Evolutionary conservation across 2,797 vertebrate species (phyloP), one percentile per base, ranked within the genome.

Genomic region (Karalla daura): DNA sequence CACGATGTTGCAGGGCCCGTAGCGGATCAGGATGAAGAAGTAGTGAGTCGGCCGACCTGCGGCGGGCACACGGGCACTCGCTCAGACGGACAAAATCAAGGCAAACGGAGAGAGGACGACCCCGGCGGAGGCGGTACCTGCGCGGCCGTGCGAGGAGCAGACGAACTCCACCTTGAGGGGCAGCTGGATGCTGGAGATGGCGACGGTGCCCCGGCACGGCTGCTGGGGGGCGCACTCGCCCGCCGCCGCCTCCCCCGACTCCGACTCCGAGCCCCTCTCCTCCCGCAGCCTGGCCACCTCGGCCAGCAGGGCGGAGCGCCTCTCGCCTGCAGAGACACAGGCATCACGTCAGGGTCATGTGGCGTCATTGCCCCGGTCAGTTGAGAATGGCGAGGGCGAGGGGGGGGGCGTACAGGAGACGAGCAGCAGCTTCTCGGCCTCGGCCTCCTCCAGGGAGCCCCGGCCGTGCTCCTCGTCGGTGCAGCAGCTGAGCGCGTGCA

Each of bases 161-260:
- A 94, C 91, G 75, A 93, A 95, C 44, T 95, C 94, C 70, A 93
- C 90, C 69, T 95, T 95, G 5, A 95, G 93, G 17, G 94, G 94
- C 55, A 95, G 91, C 80, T 91, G 93, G 63, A 95, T 91, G 56
- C 90, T 83, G 17, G 85, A 83, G 85, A 95, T 93, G 73, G 47
- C 44, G 41, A 95, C 70, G 0, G 93, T 93, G 1, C 94, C 94
- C 66, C 89, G 90, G 66, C 94, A 95, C 46, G 94, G 88, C 46
- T 87, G 88, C 59, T 85, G 89, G 55, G 82, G 33, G 9, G 52
- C 14, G 4, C 14, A 28, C 12, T 78, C 73, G 2, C 78, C 60
- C 24, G 12, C 74, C 12, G 40, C 32, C 2, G 55, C 14, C 23
- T 76, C 80, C 24, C 17, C 74, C 6, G 63, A 51, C 4, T n/a